Evolutionary conservation across 30 jellyfish, hydroid and myxozoan genomes (phyloP).

Genomic region (Nemopilema nomurai): DNA sequence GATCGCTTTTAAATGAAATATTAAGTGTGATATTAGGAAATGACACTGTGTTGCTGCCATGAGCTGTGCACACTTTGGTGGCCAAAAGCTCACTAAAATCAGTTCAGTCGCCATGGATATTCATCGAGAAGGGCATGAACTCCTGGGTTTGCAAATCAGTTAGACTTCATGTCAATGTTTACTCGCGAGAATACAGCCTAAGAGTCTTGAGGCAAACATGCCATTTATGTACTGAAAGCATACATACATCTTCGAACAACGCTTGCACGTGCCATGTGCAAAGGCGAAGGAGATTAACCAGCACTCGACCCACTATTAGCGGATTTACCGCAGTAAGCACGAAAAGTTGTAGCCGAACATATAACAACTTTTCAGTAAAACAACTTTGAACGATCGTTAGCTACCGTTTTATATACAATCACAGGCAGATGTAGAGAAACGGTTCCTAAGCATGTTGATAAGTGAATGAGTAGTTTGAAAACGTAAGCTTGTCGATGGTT

Average conservation of each 20-base stretch:
- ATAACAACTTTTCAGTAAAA: background rate
- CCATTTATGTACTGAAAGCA: slow-evolving; percentile 13
- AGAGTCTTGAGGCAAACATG: slow-evolving; percentile 35
- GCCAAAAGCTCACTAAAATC: background rate
- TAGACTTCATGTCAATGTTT: slow-evolving; percentile 28
- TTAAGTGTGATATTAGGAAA: background rate
- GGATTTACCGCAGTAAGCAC: slow-evolving; percentile 18
- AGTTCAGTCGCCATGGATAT: slow-evolving; percentile 45
- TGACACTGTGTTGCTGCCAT: background rate
- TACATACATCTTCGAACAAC: background rate
- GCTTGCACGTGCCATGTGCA: slow-evolving; percentile 48
- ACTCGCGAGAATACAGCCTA: background rate
- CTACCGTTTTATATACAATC: background rate
- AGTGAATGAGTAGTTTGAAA: background rate
- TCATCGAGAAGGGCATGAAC: slow-evolving; percentile 19
- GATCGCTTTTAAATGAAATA: background rate
- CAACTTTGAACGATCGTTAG: background rate
- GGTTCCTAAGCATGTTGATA: background rate
- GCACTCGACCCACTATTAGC: background rate
- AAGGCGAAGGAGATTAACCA: slow-evolving; percentile 1
- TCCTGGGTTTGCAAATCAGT: slow-evolving; percentile 2
- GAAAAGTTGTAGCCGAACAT: background rate
- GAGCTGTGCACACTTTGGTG: background rate
- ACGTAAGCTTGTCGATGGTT: background rate
- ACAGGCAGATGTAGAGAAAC: background rate